Evolutionary conservation across 2,888 invertebrate genomes (phyloP), one percentile per base, ranked within the genome.

Genomic region (Cephus sareptanus): DNA sequence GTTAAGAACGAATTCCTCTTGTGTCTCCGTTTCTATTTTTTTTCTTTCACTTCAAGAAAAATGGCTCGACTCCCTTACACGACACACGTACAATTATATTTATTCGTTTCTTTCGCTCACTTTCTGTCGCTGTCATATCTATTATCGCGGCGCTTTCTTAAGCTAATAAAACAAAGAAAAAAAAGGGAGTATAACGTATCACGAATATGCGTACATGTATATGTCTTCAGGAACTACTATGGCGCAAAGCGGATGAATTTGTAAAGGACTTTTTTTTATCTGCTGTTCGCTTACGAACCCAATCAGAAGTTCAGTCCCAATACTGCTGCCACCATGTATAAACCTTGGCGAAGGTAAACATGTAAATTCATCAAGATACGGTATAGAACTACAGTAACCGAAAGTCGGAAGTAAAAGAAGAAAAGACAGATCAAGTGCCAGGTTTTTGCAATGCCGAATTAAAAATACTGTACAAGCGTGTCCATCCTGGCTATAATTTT

Each of bases 381-480:
- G 23, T 56, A 56, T 9, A 56, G 40, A 56, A 56, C 9, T 56
- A 23, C 23, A 23, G 40, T 56, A 71, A 30, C 71, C 11, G 31
- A 70, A 33, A 30, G 11, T 70, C 71, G 33, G 11, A 56, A 23
- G 23, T 56, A 56, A 56, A 56, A 56, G 6, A 56, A 23, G 15
- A 56, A 71, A 12, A 70, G 76, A 76, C 78, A 84, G 80, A 85
- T 85, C 83, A 79, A 23, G 79, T 85, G 85, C 85, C 87, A 86
- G 85, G 87, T 80, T 79, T 77, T 79, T 31, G 69, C 40, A 56
- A 77, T 83, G 82, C 83, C 84, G 82, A 88, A 87, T 88, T 88
- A 87, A 89, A 89, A 89, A 89, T 89, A 89, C 89, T 89, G 89
- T 89, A 89, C 89, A 89, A 87, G 86, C 86, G 81, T 56, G 23